Percentiles rank a stretch among this genome's conserved stretches.
Evolutionary conservation across 2,888 invertebrate species (phyloP).

Genomic region (Apodemia duryi): DNA sequence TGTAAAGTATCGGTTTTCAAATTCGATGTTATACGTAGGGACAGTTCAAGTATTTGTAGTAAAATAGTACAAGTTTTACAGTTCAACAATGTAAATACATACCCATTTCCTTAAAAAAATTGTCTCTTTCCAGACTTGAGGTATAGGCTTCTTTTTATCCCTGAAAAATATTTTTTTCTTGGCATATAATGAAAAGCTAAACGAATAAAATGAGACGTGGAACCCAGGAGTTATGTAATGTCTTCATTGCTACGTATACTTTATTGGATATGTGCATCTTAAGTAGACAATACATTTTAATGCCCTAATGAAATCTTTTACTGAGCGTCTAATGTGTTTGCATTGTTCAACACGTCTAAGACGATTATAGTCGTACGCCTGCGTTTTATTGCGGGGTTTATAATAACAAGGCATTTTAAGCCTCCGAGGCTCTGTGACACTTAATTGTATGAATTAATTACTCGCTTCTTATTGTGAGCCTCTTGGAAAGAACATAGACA

Average conservation of each 20-base stretch:
- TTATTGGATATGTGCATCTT: constrained; percentile 32
- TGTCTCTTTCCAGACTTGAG: no score
- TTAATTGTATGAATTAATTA: constrained; percentile 23
- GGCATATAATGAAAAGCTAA: no score
- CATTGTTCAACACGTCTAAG: constrained; percentile 27
- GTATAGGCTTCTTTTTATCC: no score
- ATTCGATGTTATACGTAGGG: no score
- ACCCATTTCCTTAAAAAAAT: no score
- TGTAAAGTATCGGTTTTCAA: no score
- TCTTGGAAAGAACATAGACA: not conserved
- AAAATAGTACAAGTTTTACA: no score
- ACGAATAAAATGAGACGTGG: no score
- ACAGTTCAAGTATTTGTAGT: no score
- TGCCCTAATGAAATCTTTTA: constrained; percentile 28
- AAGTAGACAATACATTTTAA: constrained; percentile 29
- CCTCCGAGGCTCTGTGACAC: constrained; percentile 17
- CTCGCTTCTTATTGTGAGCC: constrained; percentile 9
- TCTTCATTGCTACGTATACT: constrained; percentile 13
- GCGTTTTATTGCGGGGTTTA: constrained; percentile 44
- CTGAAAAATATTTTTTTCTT: no score
- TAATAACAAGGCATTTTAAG: constrained; percentile 32
- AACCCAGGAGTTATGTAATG: not conserved
- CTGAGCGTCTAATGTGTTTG: constrained; percentile 28
- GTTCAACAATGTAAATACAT: no score
- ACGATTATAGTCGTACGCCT: constrained; percentile 31